Base-by-base conservation (phyloP, 2,888 invertebrate species). In the Suillia variegata region DNA sequence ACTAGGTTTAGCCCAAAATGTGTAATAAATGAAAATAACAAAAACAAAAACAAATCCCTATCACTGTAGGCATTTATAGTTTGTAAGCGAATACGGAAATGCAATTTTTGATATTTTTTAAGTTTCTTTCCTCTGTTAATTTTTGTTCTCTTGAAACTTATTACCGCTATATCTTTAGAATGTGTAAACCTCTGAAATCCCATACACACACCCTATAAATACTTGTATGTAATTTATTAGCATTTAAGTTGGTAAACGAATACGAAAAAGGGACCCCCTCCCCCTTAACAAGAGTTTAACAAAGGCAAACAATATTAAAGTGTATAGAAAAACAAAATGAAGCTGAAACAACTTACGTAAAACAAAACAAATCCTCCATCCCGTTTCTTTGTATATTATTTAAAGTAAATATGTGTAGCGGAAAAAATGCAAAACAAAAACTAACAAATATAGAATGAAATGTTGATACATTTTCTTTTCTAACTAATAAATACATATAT, bases 341-440 rank as follows among this genome's bases (percentile, higher is more conserved):
- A 22, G 13, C 20, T 49, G 20, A 22, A 26, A 26, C 6, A 20
- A 49, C 21, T 49, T 49, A 22, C 49, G 49, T 22, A 20, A 21
- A 49, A 21, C 20, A 22, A 49, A 49, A 49, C 22, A 49, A 21
- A 49, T 49, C 15, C 13, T 66, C 71, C 67, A 71, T 73, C 73
- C 70, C 67, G 70, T 10, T 15, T 34, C 52, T 58, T 58, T 58
- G 58, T 58, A 58, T 58, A 58, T 58, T 58, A 58, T 58, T 58
- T 58, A 53, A 52, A 58, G 47, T 24, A 17, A 62, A 70, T 70
- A 74, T 70, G 73, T 63, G 63, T 62, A 71, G 65, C 38, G 52
- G 50, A 22, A 45, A 22, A 38, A 21, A 12, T 21, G 22, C 18
- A 21, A 21, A 49, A 13, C 20, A 21, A 20, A 31, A 49, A 58